Evolutionary conservation across 2,888 invertebrate genomes (phyloP).

Genomic region (Sesia bembeciformis): DNA sequence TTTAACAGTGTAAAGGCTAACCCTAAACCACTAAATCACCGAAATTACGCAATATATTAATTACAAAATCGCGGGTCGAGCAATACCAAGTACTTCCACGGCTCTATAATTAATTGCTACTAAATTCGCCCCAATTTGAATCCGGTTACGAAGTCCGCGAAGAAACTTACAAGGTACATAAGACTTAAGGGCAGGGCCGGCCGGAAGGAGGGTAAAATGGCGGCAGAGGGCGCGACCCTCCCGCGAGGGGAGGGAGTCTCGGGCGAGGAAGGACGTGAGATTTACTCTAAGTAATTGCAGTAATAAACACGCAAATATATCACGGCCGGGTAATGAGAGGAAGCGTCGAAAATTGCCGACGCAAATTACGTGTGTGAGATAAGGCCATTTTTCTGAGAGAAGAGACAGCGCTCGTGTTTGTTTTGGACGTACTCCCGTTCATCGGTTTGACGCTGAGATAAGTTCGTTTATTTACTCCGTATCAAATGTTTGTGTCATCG

Average conservation of each 20-base stretch:
- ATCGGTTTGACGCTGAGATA: background rate
- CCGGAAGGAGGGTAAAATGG: slow-evolving; percentile 71
- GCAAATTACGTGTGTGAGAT: slow-evolving; percentile 75
- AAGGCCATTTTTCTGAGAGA: slow-evolving; percentile 59
- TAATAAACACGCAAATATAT: slow-evolving; percentile 76
- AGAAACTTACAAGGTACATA: slow-evolving; percentile 74
- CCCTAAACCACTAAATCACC: slow-evolving; percentile 29
- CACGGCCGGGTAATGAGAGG: slow-evolving; percentile 72
- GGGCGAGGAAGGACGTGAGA: slow-evolving; percentile 72
- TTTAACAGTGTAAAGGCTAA: no score
- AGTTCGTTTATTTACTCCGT: background rate
- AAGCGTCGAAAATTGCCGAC: slow-evolving; percentile 68
- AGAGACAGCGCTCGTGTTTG: slow-evolving; percentile 26
- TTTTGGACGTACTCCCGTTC: slow-evolving; percentile 16
- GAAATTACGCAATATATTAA: slow-evolving; percentile 38
- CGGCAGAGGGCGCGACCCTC: slow-evolving; percentile 68
- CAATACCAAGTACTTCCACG: slow-evolving; percentile 61
- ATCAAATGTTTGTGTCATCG: background rate
- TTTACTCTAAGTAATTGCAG: slow-evolving; percentile 77
- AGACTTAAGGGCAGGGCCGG: slow-evolving; percentile 72
- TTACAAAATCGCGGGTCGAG: slow-evolving; percentile 53
- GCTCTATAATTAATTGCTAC: slow-evolving; percentile 73
- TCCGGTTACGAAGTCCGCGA: slow-evolving; percentile 72
- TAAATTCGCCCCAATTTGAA: slow-evolving; percentile 74
- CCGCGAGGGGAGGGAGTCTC: slow-evolving; percentile 24